Evolutionary conservation across 2,113 vertebrate genomes (phyloP), one percentile per base, ranked within the genome.

Genomic region (Lophius piscatorius): DNA sequence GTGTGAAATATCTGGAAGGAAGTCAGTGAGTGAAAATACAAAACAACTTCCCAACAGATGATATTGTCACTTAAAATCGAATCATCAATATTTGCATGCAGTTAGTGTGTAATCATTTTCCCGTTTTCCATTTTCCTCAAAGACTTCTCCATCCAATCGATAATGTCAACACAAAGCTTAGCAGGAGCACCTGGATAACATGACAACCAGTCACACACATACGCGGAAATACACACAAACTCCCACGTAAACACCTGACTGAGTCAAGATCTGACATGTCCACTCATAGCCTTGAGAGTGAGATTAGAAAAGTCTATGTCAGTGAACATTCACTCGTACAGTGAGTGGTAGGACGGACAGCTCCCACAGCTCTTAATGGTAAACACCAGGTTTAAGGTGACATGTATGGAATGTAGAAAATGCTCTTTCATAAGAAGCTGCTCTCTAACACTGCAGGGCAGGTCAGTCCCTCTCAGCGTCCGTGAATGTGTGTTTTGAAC

Each of bases 331-430:
- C n/a, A 26, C 41, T 51, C 40, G 40, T 26, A 33, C 38, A n/a
- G 16, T 4, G 35, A 80, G 63, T 18, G 55, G 54, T 13, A 63
- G 58, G 76, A 76, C 70, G 61, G 66, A 80, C 86, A 66, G 74
- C 74, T 85, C 77, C 63, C 63, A 75, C 80, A 75, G 74, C 48
- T 70, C 63, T 65, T 46, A 65, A 47, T 47, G 64, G 64, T 81
- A 83, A 86, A 86, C 79, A 85, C 36, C 62, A 76, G 68, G 83
- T 83, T 86, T 82, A 76, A 76, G 58, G 70, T 83, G 83, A 86
- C 83, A 68, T 12, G 48, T 16, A 55, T 63, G 81, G 81, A 86
- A 89, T 87, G 81, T 49, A 18, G 74, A 87, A 86, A 83, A 83
- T 75, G 77, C 60, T 75, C 61, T 74, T 82, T 80, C 70, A 78